Base-by-base conservation (phyloP, 2,797 vertebrate species). In the Capromys pilorides region DNA sequence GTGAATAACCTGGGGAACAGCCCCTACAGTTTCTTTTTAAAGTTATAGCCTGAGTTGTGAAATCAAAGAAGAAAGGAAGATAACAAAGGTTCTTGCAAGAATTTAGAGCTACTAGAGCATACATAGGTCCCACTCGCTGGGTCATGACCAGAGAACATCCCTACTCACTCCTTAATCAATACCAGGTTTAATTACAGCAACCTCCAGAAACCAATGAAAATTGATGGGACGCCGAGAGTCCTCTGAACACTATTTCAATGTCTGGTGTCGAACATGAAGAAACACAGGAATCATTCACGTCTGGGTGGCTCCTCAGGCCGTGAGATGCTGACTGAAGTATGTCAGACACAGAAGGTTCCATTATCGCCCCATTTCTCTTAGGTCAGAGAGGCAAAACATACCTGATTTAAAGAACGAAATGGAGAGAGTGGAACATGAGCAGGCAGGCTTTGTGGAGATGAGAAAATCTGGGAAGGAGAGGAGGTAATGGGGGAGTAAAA, bases 1-100 rank as follows among this genome's bases (percentile, higher is more conserved):
- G 97, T 73, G 97, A 95, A 96, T 97, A 96, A 97, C 96, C 96
- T 96, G 94, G 96, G 88, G 95, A 97, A 90, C 90, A 75, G 96
- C 77, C 86, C 92, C 79, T 84, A 89, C 28, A 88, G 94, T 93
- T 96, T 91, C 95, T 96, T 96, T 86, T 96, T 95, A 86, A 95
- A 96, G 94, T 96, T 94, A 93, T 92, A 91, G 91, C 41, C 82
- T 75, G 51, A 89, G 79, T 86, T 94, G 82, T 88, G 80, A 96
- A 97, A 94, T 94, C 81, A 94, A 91, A 92, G 61, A 78, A 21
- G 9, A 75, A 78, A 36, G 31, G 24, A 11, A 45, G 33, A 92
- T 31, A 91, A 91, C 81, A 93, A 88, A 84, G 54, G 71, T 79
- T 93, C 81, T 85, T 87, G 86, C 59, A 83, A 92, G 77, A 93